Base-by-base conservation (phyloP, 2,797 vertebrate genomes). In the Cichlasoma orientale region DNA sequence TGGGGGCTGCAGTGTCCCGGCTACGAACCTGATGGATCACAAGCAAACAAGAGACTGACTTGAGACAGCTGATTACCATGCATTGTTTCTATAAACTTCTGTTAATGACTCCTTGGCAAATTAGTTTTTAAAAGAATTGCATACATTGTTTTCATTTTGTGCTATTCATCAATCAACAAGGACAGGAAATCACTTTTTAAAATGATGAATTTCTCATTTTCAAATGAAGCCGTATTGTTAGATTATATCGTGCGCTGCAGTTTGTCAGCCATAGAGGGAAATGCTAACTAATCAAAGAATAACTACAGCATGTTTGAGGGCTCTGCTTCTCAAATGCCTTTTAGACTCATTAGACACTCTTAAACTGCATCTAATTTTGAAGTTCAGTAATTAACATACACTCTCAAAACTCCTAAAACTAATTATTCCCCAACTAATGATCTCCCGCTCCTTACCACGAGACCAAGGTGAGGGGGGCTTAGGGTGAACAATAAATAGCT, bases 1-100 rank as follows among this genome's bases (percentile, higher is more conserved):
- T 96, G 55, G 97, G 97, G 0, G 97, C 97, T 0, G 97, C 97
- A 0, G 97, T 97, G 93, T 99, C 98, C 36, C 92, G 94, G 16
- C 97, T 96, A 4, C 97, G 96, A 83, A 98, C 94, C 94, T 95
- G 87, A 31, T 52, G 52, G 31, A 50, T 53, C 33, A 79, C 31
- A 83, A 85, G 78, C 2, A 71, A 59, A 75, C 33, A 66, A 61
- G 21, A 83, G 13, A 70, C 6, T 2, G 27, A 13, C 9, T 59
- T 56, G 44, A 54, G 16, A 14, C 19, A 33, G 14, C 47, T 68
- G 52, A 72, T 76, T 53, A 36, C 19, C 23, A 69, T 38, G n/a
- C 16, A 19, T 41, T 44, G 36, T 25, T 56, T 72, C 56, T 31
- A n/a, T 52, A 31, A 52, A 50, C 63, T n/a, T 68, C 63, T 31